These are phyloP conservation scores for Ganaspis sp. DNA, from an alignment of 1,140 invertebrate species.

Conservation along the genomic window DNA sequence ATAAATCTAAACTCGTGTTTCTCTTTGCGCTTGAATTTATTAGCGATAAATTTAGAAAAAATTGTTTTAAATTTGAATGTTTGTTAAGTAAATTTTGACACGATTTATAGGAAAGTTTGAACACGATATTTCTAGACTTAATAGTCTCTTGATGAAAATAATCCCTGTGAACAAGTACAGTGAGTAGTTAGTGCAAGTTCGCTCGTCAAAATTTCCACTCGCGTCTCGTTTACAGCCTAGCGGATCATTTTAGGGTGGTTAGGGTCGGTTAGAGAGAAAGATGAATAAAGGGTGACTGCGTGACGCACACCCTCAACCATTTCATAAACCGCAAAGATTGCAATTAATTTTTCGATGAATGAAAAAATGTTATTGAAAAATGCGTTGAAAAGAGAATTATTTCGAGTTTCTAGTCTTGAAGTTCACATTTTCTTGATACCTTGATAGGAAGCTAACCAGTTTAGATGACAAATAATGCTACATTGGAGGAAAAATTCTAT, in stretches of 20 bases:
- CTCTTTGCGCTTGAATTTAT: neutral
- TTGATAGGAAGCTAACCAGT: neutral
- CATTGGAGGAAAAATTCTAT: too few species aligned
- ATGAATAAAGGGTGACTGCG: neutral
- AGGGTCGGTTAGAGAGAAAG: neutral
- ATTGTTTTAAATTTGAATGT: neutral
- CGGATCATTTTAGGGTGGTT: neutral
- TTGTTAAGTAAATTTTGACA: neutral
- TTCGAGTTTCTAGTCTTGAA: neutral
- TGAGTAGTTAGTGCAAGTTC: neutral
- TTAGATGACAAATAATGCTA: too few species aligned
- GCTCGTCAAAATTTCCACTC: conserved; percentile 17
- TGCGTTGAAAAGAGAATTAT: neutral
- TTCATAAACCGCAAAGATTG: conserved; percentile 42
- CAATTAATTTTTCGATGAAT: conserved; percentile 38
- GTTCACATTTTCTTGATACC: neutral
- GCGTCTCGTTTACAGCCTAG: neutral
- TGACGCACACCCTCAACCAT: conserved; percentile 25
- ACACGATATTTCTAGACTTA: neutral
- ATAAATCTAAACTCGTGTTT: neutral
- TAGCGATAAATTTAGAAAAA: neutral
- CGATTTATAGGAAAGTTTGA: neutral
- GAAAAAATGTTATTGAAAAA: neutral
- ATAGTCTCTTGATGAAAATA: neutral
- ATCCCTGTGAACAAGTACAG: conserved; percentile 3